Evolutionary conservation across 2,797 vertebrate species (phyloP).

Genomic region (Anguilla anguilla): DNA sequence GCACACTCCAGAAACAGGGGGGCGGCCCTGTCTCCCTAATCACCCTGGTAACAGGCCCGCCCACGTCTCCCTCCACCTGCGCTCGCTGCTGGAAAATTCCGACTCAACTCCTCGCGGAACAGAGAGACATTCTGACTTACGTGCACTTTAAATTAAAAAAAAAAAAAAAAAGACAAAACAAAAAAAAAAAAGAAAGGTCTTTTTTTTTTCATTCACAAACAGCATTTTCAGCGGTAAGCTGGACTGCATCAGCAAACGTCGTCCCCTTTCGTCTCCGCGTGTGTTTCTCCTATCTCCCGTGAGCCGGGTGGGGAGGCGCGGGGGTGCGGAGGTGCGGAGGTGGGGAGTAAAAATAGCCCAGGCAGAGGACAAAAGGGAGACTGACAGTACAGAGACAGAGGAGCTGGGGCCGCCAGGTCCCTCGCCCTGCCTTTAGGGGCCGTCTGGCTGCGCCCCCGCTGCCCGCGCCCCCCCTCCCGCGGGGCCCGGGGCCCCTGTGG

Average conservation of each 20-base stretch:
- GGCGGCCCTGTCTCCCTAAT: not conserved
- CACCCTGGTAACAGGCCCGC: not conserved
- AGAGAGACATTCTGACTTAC: not conserved
- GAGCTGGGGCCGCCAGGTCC: not conserved
- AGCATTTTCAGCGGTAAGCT: not conserved
- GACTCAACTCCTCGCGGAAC: not conserved
- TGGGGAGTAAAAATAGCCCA: not conserved
- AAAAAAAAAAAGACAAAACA: not conserved
- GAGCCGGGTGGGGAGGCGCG: not conserved
- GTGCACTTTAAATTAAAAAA: not conserved
- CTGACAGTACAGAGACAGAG: slow-evolving; percentile 2
- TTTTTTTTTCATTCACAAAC: not conserved
- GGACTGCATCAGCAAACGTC: not conserved
- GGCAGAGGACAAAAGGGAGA: slow-evolving; percentile 2
- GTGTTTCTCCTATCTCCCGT: not conserved
- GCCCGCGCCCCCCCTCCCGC: not conserved
- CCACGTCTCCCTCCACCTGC: not conserved
- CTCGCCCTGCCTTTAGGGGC: no score
- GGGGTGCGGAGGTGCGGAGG: no score
- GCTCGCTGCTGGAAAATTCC: not conserved
- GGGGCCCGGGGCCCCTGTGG: slow-evolving; percentile 35
- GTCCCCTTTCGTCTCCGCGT: not conserved
- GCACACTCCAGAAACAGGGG: not conserved
- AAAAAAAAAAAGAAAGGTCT: not conserved
- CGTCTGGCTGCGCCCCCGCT: not conserved